Base-by-base conservation (phyloP, 2,797 vertebrate species). In the Pangasius djambal region DNA sequence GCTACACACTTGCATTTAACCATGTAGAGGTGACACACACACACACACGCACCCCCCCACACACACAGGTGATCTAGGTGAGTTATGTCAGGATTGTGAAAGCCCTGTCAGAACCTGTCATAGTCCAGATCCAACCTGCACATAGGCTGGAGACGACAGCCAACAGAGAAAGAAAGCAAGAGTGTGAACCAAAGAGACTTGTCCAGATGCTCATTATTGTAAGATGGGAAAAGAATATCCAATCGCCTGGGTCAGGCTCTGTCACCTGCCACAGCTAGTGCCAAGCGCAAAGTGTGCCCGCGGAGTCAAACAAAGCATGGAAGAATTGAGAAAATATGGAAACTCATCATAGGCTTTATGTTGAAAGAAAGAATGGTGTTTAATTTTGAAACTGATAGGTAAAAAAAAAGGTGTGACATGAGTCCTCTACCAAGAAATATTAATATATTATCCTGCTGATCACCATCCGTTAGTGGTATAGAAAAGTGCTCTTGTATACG, bases 101-200 rank as follows among this genome's bases (percentile, higher is more conserved):
- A 93, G 92, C 92, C 92, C 93, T 93, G 92, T 91, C 92, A 94
- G 92, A 93, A 92, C 89, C 94, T 95, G 95, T 95, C 95, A 95
- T 75, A 48, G 77, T 85, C 10, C 55, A 92, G 85, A 94, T 93
- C 91, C 93, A 90, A 85, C 91, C 84, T 37, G 63, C 67, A 89
- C 90, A 89, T 86, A 89, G 90, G 92, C 84, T 75, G 78, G 65
- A 91, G 91, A 91, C 85, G 87, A 93, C 92, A 89, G 87, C 78
- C 87, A 87, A 88, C 92, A 93, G 90, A 86, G 86, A 78, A 55
- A 37, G 31, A 61, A 77, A 59, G 63, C 74, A 81, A 65, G 75
- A 40, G 37, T 61, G 82, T 82, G 78, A 86, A 88, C 72, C 87
- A 85, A 40, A 88, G 34, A 82, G 88, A 90, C 86, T 90, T 86